phyloP scores from a whole-genome alignment of 2,797 vertebrate genomes.

The Neostethus bicornis region DNA sequence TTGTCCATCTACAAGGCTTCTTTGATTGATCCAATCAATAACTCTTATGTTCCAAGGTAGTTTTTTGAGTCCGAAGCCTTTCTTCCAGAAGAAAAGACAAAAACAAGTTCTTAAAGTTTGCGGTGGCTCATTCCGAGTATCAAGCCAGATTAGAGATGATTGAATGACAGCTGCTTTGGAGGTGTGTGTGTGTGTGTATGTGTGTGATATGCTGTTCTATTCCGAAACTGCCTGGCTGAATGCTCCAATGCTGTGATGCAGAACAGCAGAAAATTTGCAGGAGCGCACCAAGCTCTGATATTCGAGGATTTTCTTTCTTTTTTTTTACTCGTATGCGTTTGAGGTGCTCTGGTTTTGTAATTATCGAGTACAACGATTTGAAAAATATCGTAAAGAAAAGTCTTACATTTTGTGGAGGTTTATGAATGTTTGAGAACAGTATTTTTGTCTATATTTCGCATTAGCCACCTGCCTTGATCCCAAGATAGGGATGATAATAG shows the following conservation, averaged over 20 bases:
- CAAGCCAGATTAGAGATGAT: constrained; percentile 23
- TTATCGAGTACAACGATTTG: constrained; percentile 58
- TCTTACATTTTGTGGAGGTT: constrained; percentile 5
- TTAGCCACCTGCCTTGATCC: constrained; percentile 8
- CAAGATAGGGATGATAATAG: constrained; percentile 22
- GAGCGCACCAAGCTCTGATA: constrained; percentile 44
- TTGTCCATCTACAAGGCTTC: constrained; percentile 22
- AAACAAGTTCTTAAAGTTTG: constrained; percentile 29
- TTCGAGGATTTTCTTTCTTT: constrained; percentile 62
- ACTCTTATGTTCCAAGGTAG: constrained; percentile 43
- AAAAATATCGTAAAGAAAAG: constrained; percentile 35
- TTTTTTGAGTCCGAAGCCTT: constrained; percentile 32
- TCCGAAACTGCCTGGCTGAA: constrained; percentile 38
- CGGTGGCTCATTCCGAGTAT: constrained; percentile 18
- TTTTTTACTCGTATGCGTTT: constrained; percentile 50
- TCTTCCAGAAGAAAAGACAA: constrained; percentile 19
- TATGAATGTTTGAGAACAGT: background rate
- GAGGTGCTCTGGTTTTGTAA: constrained; percentile 51
- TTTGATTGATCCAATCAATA: constrained; percentile 63
- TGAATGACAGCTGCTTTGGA: constrained; percentile 50
- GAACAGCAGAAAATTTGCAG: constrained; percentile 58
- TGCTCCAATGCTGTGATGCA: constrained; percentile 50
- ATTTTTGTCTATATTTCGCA: constrained; percentile 20
- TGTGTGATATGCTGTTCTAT: constrained; percentile 2
- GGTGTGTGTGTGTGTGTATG: constrained; percentile 8